Evolutionary conservation across 2,888 invertebrate species (phyloP), one percentile per base, ranked within the genome.

Genomic region (Selenia dentaria): DNA sequence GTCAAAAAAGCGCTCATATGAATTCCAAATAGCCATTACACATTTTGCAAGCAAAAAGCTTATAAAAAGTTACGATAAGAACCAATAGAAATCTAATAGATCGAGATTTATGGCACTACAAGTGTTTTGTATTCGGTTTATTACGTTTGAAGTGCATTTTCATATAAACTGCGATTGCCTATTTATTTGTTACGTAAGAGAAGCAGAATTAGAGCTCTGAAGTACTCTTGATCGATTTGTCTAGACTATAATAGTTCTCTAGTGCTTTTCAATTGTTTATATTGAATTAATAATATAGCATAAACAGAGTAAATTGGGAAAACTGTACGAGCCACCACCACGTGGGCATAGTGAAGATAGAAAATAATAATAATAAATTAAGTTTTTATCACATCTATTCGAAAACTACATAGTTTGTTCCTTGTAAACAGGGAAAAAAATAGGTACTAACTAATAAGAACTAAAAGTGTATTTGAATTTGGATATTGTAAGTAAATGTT

Each of bases 121-220:
- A 58, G 58, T 58, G 58, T 58, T 58, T 50, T 49, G 44, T 33
- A 51, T 40, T 8, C 51, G 36, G 38, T 45, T 38, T 44, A 41
- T 51, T 41, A 25, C 24, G 41, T 47, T 38, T 58, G 58, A 53
- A 58, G 58, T 55, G 58, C 47, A 38, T 53, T 51, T 43, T 37
- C 47, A 44, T 54, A 54, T 51, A 52, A 47, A 55, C 49, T 55
- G 45, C 47, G 40, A 53, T 53, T 41, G 57, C 27, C 44, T 20
- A 44, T 50, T 44, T 41, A 28, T 34, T 34, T 14, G 35, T 50
- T 52, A 39, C 63, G 62, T 53, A 57, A 56, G 51, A 54, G 50
- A 49, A 44, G 9, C 12, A 29, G 40, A 29, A 39, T 36, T 8
- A 34, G 38, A 36, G 38, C 36, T 46, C 39, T 39, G 35, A 46